A percentile compares a stretch with the other conserved stretches of the same genome.
phyloP scores from a whole-genome alignment of 1,140 invertebrate species.

The Anagrus nilaparvatae region DNA sequence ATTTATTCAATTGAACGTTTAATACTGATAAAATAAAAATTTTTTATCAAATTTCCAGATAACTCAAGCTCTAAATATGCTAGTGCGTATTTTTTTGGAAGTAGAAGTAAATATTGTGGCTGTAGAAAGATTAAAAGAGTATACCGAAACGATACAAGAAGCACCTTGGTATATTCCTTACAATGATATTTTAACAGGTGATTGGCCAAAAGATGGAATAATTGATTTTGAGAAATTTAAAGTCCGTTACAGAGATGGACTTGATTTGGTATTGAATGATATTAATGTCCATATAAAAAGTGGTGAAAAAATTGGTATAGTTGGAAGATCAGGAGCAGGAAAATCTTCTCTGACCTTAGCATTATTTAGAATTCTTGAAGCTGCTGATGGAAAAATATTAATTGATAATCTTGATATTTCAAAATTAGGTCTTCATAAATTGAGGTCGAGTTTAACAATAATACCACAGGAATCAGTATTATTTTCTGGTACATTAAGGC shows the following conservation, averaged over 20 bases:
- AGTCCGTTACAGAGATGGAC: conserved; percentile 70
- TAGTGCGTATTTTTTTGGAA: conserved; percentile 92
- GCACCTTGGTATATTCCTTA: conserved; percentile 59
- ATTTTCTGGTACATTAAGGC: no score
- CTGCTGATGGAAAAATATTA: conserved; percentile 69
- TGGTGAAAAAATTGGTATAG: conserved; percentile 73
- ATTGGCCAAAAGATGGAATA: no score
- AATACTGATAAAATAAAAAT: no score
- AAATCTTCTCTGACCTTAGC: conserved; percentile 75
- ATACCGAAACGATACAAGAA: conserved; percentile 70
- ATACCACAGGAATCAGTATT: conserved; percentile 80
- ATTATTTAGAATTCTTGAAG: conserved; percentile 82
- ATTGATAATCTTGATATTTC: conserved; percentile 86
- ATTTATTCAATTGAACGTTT: no score
- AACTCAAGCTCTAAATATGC: conserved; percentile 90
- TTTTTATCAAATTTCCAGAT: conserved; percentile 50
- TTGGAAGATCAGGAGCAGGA: conserved; percentile 75
- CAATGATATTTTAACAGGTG: conserved; percentile 45
- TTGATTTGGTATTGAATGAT: conserved; percentile 69
- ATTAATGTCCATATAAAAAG: conserved; percentile 59
- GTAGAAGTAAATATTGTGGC: conserved; percentile 96
- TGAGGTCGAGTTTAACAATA: conserved; percentile 79
- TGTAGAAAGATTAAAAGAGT: no score
- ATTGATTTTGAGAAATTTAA: conserved; percentile 68
- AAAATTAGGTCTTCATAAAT: conserved; percentile 75